A percentile compares a stretch with the other conserved stretches of the same genome.
Conservation (phyloP, 1,140 invertebrate species). For the Saccostrea cuccullata region DNA sequence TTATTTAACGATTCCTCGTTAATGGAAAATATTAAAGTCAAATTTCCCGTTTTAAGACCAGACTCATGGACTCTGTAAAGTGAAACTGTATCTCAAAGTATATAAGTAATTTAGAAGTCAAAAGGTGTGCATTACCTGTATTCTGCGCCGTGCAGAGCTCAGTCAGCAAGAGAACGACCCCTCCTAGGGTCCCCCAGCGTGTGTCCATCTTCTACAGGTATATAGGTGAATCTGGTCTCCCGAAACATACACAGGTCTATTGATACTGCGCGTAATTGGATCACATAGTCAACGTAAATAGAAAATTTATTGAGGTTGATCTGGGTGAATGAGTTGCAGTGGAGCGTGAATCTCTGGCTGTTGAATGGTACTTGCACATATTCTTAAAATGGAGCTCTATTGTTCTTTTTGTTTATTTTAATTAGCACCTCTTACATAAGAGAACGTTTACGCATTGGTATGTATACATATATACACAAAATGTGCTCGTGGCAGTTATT, state of each 20-base stretch:
- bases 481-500: background rate
- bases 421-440: background rate
- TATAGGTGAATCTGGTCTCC: background rate
- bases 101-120: background rate
- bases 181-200: background rate
- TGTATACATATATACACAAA: too few relatives aligned
- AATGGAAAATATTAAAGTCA: too few relatives aligned
- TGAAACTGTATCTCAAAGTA: background rate
- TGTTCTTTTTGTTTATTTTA: background rate
- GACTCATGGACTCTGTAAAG: background rate
- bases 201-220: background rate
- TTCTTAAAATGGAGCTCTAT: background rate
- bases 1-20: background rate
- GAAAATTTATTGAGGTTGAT: background rate
- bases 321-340: conserved; percentile 3
- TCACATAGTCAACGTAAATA: conserved; percentile 19
- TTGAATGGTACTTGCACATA: background rate
- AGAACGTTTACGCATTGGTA: background rate
- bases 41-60: background rate
- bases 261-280: background rate
- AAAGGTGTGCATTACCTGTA: background rate
- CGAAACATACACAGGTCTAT: background rate
- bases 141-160: background rate
- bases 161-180: background rate
- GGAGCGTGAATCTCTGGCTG: background rate